Evolutionary conservation across 2,797 vertebrate species (phyloP).

Genomic region (Notolepis coatsorum): DNA sequence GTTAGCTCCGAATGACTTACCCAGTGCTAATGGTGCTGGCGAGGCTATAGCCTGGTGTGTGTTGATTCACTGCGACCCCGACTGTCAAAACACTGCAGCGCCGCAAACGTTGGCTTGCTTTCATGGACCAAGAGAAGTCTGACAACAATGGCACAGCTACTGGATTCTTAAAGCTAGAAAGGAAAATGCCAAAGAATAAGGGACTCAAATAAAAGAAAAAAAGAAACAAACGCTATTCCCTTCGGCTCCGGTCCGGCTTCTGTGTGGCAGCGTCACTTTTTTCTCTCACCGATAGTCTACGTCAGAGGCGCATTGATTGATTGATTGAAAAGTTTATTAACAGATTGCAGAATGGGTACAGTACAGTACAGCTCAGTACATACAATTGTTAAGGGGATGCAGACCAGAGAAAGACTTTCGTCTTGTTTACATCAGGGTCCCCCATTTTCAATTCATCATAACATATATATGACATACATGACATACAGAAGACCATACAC

Average conservation of each 20-base stretch:
- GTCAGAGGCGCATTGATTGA: slow-evolving; percentile 70
- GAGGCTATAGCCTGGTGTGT: slow-evolving; percentile 49
- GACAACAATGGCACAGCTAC: slow-evolving; percentile 1
- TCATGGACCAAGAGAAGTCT: slow-evolving; percentile 16
- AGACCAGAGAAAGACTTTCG: too few species aligned
- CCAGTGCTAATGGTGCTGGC: slow-evolving; percentile 68
- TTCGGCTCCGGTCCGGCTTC: slow-evolving; percentile 70
- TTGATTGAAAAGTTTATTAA: too few species aligned
- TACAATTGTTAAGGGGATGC: too few species aligned
- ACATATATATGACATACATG: too few species aligned
- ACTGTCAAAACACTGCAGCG: slow-evolving; percentile 81
- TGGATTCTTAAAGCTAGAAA: slow-evolving; percentile 9
- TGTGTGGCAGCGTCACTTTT: slow-evolving; percentile 71
- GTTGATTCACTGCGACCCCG: slow-evolving; percentile 70
- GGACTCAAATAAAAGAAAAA: slow-evolving; percentile 71
- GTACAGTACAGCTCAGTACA: too few species aligned
- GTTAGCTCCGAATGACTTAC: slow-evolving; percentile 68
- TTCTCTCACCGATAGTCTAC: slow-evolving; percentile 62
- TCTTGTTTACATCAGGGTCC: too few species aligned
- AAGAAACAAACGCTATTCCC: slow-evolving; percentile 77
- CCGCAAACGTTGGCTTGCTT: slow-evolving; percentile 34
- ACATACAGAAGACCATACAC: too few species aligned
- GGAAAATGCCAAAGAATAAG: slow-evolving; percentile 65
- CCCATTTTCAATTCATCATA: too few species aligned
- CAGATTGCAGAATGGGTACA: too few species aligned